Base-by-base conservation (phyloP, 2,797 vertebrate genomes). In the Oceanodroma leucorhoa region DNA sequence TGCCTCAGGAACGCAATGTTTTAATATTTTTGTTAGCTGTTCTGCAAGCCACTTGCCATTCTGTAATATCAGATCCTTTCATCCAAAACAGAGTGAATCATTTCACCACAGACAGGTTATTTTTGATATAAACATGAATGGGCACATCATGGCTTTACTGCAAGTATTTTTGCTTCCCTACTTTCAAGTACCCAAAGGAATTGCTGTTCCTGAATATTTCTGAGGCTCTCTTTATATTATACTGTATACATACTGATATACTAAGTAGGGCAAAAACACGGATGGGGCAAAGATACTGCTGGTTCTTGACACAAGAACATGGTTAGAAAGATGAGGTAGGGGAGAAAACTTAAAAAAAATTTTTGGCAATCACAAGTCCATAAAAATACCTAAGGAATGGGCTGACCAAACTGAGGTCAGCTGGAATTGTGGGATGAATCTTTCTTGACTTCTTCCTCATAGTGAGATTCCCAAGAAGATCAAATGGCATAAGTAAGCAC, bases 201-300 rank as follows among this genome's bases (percentile, higher is more conserved):
- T 36, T 86, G 29, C 5, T 38, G 1, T 23, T 67, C 13, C 41
- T n/a, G n/a, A 80, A n/a, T 53, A 61, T 90, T 96, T 89, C 67
- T 61, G 41, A 76, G 23, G 5, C 7, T n/a, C 64, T 64, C 19
- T 70, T 78, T 61, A 8, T 24, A 21, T 61, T 57, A 15, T 8
- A 17, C 9, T 27, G 11, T 27, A 54, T 18, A 29, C 1, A 16
- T 36, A 21, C 6, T 14, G 10, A 27, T 40, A 54, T 8, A 46
- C 3, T 54, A 45, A 58, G 20, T 10, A 61, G 22, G 22, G 1
- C 0, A 1, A 77, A 41, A 81, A 27, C 5, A 38, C 11, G 11
- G 50, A 53, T n/a, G 10, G 5, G 8, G 9, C 14, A 86, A 86
- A 45, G 30, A 45, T 45, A 22, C 5, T 62, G 16, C 9, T 66